Conservation (phyloP, 2,113 vertebrate species). For the Melanostigma gelatinosum region DNA sequence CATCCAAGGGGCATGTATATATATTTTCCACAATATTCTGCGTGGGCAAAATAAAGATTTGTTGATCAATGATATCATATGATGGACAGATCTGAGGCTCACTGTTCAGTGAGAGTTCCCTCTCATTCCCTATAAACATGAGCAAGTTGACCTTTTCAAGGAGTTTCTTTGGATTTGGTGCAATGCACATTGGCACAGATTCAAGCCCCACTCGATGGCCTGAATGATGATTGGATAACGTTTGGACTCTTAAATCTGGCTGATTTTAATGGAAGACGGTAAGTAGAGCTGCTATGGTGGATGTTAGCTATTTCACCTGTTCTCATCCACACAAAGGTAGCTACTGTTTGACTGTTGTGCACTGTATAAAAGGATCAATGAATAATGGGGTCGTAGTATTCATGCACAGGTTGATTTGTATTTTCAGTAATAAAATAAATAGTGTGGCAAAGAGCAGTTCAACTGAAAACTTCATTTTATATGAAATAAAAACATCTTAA, state of each 20-base stretch:
- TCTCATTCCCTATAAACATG: neutral
- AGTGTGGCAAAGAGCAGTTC: neutral
- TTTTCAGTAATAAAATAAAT: neutral
- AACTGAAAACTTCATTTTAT: neutral
- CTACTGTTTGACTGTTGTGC: neutral
- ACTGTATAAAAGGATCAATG: constrained; percentile 6
- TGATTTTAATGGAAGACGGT: neutral
- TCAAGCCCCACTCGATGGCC: neutral
- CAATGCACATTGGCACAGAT: neutral
- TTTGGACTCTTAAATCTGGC: constrained; percentile 5
- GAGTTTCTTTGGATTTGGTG: constrained; percentile 7
- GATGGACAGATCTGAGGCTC: neutral
- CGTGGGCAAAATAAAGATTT: neutral
- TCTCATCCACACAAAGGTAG: neutral
- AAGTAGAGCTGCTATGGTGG: neutral
- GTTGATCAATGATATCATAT: neutral
- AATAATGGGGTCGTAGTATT: neutral
- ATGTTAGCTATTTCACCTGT: neutral
- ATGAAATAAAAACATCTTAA: constrained; percentile 1
- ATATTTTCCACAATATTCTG: neutral
- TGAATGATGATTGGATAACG: neutral
- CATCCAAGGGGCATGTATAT: neutral
- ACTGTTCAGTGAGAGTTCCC: neutral
- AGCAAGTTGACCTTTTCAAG: neutral
- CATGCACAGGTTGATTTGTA: neutral